Percentiles rank a stretch among this genome's conserved stretches.
phyloP scores from a whole-genome alignment of 2,888 invertebrate species.

The Malacosoma neustria region DNA sequence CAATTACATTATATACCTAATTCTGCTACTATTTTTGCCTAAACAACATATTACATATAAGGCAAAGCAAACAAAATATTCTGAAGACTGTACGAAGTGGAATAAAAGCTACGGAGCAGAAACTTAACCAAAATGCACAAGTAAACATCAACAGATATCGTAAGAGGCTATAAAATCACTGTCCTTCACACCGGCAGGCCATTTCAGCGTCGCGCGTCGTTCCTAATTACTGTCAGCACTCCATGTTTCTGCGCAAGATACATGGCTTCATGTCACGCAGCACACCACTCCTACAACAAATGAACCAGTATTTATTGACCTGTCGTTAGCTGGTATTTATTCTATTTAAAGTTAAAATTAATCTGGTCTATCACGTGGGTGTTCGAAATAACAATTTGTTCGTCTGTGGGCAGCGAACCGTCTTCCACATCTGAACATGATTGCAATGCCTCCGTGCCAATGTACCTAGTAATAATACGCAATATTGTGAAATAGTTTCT shows the following conservation, averaged over 20 bases:
- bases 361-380: constrained; percentile 36
- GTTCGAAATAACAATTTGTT: constrained; percentile 31
- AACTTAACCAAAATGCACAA: too few species aligned
- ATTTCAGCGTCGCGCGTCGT: constrained; percentile 28
- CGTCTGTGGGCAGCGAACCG: constrained; percentile 32
- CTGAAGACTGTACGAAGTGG: too few species aligned
- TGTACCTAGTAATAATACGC: constrained; percentile 19
- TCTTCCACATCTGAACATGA: constrained; percentile 23
- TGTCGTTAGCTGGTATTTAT: not conserved
- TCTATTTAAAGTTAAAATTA: constrained; percentile 18
- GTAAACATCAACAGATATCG: not conserved
- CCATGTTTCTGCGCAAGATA: constrained; percentile 31
- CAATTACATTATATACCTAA: too few species aligned
- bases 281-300: constrained; percentile 27
- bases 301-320: constrained; percentile 4
- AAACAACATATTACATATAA: too few species aligned
- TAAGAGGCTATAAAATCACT: constrained; percentile 17
- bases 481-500: constrained; percentile 14
- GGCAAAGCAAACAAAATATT: too few species aligned
- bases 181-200: constrained; percentile 31
- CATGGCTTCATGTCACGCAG: constrained; percentile 43
- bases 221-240: constrained; percentile 34
- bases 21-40: too few species aligned
- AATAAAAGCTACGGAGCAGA: too few species aligned
- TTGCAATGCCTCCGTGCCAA: constrained; percentile 26